Base-by-base conservation (phyloP, 1,140 invertebrate species). In the Tyrophagus putrescentiae region DNA sequence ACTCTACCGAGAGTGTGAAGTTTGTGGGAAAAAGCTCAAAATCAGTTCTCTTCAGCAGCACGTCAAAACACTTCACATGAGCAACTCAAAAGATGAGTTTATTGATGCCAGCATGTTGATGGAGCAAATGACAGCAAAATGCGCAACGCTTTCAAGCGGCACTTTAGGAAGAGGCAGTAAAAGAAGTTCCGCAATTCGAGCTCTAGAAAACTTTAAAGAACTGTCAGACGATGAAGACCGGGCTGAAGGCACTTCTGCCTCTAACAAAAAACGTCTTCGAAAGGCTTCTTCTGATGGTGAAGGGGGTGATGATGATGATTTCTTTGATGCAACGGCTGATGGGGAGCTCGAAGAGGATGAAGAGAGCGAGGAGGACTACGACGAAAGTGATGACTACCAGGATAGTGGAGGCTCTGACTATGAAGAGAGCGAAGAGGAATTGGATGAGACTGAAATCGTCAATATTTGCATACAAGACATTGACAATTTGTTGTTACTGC, bases 1-100 rank as follows among this genome's bases (percentile, higher is more conserved):
- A 57, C 3, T 41, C 2, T n/a, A 21, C 13, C 11, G n/a, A 13
- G 53, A 36, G 4, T 57, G 53, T 41, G 53, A 57, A 57, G 28
- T 57, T 3, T 57, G 53, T 25, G 33, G 33, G n/a, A 57, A 57
- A 39, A 7, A 27, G 11, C 25, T 57, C 3, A 57, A 7, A 39
- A 31, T 39, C 3, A 13, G 23, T 57, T 57, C 53, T 18, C n/a
- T 52, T 6, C 13, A 25, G 3, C 2, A 28, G 6, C 48, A 52
- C 31, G 13, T 52, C 27, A 11, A 16, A 11, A 16, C 13, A 48
- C 21, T 39, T 41, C 53, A 57, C n/a, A n/a, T 63, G 4, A 9
- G 25, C 29, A 34, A 5, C 7, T 25, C n/a, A 44, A 29, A 6
- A n/a, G 2, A 21, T 27, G 44, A 27, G 23, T n/a, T 2, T 52